Conservation (phyloP, 2,113 vertebrate species). For the Salvelinus fontinalis region DNA sequence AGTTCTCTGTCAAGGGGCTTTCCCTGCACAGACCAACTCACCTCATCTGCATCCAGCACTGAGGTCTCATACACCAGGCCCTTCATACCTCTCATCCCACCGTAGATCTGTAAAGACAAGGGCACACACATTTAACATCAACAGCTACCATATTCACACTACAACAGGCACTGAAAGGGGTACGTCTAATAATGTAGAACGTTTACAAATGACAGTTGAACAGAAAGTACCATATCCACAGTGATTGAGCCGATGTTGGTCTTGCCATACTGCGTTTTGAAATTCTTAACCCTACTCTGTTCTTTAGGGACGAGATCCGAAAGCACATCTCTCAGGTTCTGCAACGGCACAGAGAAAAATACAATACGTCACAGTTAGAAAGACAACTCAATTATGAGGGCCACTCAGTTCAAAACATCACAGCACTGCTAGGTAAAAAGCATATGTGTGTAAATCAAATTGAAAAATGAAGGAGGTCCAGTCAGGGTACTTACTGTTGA, state of each 20-base stretch:
- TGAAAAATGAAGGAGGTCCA: background rate
- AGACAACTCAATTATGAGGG: too few species aligned
- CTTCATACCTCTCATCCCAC: constrained; percentile 98
- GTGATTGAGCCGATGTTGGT: constrained; percentile 89
- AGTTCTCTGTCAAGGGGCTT: background rate
- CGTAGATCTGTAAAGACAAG: constrained; percentile 80
- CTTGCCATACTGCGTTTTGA: constrained; percentile 90
- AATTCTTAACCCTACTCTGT: constrained; percentile 88
- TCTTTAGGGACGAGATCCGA: constrained; percentile 91
- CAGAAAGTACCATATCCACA: constrained; percentile 88
- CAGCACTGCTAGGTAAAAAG: background rate
- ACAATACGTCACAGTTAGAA: background rate
- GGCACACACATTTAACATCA: background rate
- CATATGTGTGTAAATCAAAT: background rate
- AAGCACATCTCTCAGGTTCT: constrained; percentile 93
- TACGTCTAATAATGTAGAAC: background rate
- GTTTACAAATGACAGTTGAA: too few species aligned
- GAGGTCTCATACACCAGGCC: constrained; percentile 97
- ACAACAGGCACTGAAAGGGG: background rate
- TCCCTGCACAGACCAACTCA: constrained; percentile 56
- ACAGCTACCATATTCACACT: background rate
- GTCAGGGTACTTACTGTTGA: constrained; percentile 77
- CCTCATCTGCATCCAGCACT: constrained; percentile 95
- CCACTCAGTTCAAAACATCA: too few species aligned
- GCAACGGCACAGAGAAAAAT: constrained; percentile 15